These are phyloP conservation scores for Campylorhamphus procurvoides DNA, from an alignment of 2,113 vertebrate species.

Conservation along the genomic window DNA sequence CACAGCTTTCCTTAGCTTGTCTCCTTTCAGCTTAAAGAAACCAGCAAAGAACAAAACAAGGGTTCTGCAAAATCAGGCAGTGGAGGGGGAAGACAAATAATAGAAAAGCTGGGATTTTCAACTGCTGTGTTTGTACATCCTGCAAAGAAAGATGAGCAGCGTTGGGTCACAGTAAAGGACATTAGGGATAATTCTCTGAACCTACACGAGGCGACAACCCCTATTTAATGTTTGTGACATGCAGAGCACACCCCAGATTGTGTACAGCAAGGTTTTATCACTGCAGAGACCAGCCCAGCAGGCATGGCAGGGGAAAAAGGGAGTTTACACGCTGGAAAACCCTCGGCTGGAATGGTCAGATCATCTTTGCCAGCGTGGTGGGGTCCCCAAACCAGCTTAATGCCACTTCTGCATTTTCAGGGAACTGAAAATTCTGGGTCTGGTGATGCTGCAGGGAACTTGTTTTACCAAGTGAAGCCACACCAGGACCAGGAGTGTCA, in stretches of 20 bases:
- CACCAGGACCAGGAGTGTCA: background rate
- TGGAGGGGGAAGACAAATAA: background rate
- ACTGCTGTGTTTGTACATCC: background rate
- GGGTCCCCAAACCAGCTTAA: background rate
- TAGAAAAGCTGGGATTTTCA: background rate
- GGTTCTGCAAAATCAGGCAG: background rate
- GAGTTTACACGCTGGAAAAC: background rate
- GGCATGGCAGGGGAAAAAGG: background rate
- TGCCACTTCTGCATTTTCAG: background rate
- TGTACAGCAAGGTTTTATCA: too few species aligned
- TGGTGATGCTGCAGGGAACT: background rate
- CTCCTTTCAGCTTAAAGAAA: background rate
- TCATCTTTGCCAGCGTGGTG: fast-evolving
- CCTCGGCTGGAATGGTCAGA: background rate
- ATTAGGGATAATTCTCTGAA: background rate
- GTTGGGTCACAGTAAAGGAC: background rate
- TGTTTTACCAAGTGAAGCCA: background rate
- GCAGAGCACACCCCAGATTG: fast-evolving
- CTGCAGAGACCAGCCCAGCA: too few species aligned
- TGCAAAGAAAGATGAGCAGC: background rate
- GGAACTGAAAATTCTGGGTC: background rate
- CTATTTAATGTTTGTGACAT: background rate
- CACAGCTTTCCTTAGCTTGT: background rate
- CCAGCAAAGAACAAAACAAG: background rate
- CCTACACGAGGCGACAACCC: fast-evolving